Evolutionary conservation across 2,888 invertebrate genomes (phyloP).

Genomic region (Chrysodeixis includens): DNA sequence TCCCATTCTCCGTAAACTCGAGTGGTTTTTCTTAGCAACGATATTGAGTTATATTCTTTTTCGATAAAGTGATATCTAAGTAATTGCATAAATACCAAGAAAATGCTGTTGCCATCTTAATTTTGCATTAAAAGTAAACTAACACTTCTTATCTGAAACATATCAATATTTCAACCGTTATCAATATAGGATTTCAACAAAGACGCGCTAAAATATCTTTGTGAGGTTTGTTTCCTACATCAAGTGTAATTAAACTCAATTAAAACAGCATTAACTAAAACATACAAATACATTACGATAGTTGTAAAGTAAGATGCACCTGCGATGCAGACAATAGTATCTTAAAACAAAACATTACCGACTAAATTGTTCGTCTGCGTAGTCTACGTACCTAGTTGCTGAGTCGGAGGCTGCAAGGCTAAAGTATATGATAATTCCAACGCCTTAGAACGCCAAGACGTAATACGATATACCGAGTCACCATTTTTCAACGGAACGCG

Average conservation of each 20-base stretch:
- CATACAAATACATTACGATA: no score
- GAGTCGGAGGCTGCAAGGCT: constrained; percentile 6
- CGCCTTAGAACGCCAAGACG: neutral
- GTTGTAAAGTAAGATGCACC: no score
- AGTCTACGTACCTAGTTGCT: neutral
- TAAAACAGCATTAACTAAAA: neutral
- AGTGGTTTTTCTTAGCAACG: constrained; percentile 38
- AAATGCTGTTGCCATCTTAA: neutral
- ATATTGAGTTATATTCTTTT: constrained; percentile 15
- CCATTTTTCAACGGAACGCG: neutral
- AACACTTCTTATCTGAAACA: neutral
- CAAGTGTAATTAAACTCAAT: neutral
- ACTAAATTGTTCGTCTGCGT: neutral
- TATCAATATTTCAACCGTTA: neutral
- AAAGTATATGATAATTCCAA: constrained; percentile 7
- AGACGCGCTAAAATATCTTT: neutral
- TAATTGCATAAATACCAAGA: no score
- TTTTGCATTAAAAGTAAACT: neutral
- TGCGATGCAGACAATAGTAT: no score
- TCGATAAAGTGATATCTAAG: neutral
- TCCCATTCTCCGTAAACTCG: constrained; percentile 48
- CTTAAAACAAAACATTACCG: no score
- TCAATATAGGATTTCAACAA: neutral
- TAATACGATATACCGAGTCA: neutral
- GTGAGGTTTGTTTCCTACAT: neutral